A percentile compares a stretch with the other conserved stretches of the same genome.
Evolutionary conservation across 37 sponge, comb jelly and placozoan species (phyloP).

Genomic region (Hexactinellida sp.): DNA sequence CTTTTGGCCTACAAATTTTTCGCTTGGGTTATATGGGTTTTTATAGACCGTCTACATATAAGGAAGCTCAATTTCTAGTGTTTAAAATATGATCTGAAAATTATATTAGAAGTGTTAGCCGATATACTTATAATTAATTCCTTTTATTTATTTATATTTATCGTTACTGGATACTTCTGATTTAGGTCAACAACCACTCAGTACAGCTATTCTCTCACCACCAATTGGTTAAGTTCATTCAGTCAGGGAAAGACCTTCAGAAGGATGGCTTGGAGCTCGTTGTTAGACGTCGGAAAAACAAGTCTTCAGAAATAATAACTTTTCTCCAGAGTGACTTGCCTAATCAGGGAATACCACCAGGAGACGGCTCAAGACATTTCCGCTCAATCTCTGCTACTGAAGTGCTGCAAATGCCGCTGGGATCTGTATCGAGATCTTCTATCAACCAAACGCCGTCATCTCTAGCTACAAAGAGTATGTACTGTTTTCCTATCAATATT

Average conservation of each 20-base stretch:
- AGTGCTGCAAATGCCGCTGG: neutral
- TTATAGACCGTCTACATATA: no score
- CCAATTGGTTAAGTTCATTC: neutral
- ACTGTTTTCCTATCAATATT: no score
- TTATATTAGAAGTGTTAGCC: no score
- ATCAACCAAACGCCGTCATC: neutral
- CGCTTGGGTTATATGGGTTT: no score
- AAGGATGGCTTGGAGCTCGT: neutral
- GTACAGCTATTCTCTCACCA: neutral
- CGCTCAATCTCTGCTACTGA: neutral
- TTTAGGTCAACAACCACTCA: neutral
- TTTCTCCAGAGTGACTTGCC: neutral
- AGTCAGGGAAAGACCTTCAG: neutral
- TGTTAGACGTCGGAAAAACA: neutral
- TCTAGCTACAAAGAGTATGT: neutral
- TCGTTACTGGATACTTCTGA: neutral
- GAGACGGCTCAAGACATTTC: neutral
- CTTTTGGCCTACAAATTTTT: neutral
- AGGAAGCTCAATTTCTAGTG: no score
- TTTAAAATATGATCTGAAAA: no score
- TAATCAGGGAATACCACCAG: neutral
- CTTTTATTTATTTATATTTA: neutral
- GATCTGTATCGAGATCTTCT: neutral
- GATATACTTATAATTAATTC: no score
- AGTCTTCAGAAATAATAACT: neutral